Base-by-base conservation (phyloP, 1,140 invertebrate species). In the Harlomillsia oculata region DNA sequence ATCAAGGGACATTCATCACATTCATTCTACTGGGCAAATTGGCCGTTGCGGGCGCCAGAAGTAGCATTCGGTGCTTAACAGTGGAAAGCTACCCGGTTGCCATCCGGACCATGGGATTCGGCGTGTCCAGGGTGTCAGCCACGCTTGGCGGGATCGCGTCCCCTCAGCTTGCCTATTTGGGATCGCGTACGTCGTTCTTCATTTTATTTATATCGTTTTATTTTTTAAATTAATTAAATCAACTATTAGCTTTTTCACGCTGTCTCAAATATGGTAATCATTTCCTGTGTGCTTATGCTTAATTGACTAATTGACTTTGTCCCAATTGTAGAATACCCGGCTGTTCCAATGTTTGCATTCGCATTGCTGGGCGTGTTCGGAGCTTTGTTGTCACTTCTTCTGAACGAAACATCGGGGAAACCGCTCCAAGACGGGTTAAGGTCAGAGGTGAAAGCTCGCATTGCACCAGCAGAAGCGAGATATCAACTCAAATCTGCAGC, bases 281-380 rank as follows among this genome's bases (percentile, higher is more conserved):
- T 40, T 14, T 16, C 9, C 11, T 40, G 18, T 2, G 16, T 40
- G 9, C 23, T 16, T 16, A 40, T 5, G 39, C 29, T 45, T 20
- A 0, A 21, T n/a, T n/a, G n/a, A n/a, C n/a, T n/a, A n/a, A n/a
- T n/a, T n/a, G n/a, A n/a, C n/a, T n/a, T n/a, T 34, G 14, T 8
- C 14, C 23, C 16, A 18, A 30, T 52, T 21, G 23, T 20, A 59
- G 57, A 20, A 16, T 57, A 43, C 49, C 60, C 60, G 1, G 32
- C 49, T 5, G 20, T 62, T 14, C 60, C 60, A 1, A 40, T 56
- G 39, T 62, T 62, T 53, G 34, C 50, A 4, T 62, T 62, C 40
- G 60, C 43, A 6, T 21, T 46, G 1, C 25, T 62, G 3, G 48
- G 54, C 1, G 11, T 62, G 9, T 6, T 39, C 13, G 60, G 60